Percentiles rank a stretch among this genome's conserved stretches.
Conservation (phyloP, 1,140 invertebrate genomes). For the Portunus trituberculatus region DNA sequence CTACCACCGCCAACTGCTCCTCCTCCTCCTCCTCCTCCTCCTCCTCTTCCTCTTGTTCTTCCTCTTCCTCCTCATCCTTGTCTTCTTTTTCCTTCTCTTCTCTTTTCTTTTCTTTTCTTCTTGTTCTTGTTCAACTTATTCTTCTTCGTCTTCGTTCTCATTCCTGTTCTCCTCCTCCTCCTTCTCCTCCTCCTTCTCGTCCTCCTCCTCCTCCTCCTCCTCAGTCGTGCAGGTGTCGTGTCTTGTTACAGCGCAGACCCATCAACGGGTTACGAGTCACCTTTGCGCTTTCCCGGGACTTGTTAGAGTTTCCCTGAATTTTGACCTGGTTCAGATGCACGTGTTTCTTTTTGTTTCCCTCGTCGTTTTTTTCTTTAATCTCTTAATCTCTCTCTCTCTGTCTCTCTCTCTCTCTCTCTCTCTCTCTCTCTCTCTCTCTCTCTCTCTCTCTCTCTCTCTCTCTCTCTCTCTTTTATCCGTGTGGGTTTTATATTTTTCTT, state of each 20-base stretch:
- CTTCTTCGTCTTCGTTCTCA: no score
- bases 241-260: neutral
- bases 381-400: neutral
- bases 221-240: neutral
- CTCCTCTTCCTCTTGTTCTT: neutral
- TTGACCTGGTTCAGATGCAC: neutral
- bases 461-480: neutral
- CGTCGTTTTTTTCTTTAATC: neutral
- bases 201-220: slow-evolving; percentile 16
- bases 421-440: neutral
- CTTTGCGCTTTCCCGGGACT: neutral
- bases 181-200: neutral
- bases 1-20: neutral
- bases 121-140: no score
- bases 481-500: neutral
- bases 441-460: neutral
- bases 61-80: neutral
- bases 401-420: neutral
- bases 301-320: neutral
- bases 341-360: no score
- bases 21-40: neutral
- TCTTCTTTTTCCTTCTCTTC: no score
- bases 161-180: neutral
- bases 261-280: neutral
- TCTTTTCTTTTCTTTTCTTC: no score